Conservation (phyloP, 2,113 vertebrate genomes). For the Mystacornis crossleyi region DNA sequence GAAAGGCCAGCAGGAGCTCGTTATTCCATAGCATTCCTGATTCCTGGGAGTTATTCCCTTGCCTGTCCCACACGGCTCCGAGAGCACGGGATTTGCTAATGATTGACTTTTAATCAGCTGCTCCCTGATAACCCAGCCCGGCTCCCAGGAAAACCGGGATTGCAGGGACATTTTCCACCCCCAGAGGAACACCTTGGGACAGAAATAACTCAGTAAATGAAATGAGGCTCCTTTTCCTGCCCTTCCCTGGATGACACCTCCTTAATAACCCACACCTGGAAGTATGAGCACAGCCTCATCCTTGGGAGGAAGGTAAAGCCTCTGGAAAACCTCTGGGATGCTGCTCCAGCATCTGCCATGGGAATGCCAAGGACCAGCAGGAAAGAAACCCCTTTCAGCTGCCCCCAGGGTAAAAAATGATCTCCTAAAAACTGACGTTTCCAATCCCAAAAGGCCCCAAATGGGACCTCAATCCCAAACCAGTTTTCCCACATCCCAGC, state of each 20-base stretch:
- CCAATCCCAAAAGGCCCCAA: neutral
- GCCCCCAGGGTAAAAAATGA: fast-evolving
- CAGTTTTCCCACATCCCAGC: neutral
- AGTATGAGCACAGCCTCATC: neutral
- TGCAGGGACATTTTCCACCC: neutral
- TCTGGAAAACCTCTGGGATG: neutral
- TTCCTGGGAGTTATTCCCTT: neutral
- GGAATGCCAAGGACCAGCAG: neutral
- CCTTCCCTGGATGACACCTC: neutral
- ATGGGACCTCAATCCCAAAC: neutral
- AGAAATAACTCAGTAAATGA: neutral
- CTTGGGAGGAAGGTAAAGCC: neutral
- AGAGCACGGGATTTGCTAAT: neutral
- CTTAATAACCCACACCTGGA: neutral
- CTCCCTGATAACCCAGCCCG: neutral
- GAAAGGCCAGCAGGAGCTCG: neutral
- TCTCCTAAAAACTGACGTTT: neutral
- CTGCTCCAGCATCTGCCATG: neutral
- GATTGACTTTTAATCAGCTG: neutral
- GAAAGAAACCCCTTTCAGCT: neutral
- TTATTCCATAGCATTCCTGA: neutral
- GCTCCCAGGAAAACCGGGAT: fast-evolving
- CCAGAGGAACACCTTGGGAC: fast-evolving
- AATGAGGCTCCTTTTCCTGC: neutral
- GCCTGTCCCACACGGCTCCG: fast-evolving